Evolutionary conservation across 2,888 invertebrate species (phyloP).

Genomic region (Autographa pulchrina): DNA sequence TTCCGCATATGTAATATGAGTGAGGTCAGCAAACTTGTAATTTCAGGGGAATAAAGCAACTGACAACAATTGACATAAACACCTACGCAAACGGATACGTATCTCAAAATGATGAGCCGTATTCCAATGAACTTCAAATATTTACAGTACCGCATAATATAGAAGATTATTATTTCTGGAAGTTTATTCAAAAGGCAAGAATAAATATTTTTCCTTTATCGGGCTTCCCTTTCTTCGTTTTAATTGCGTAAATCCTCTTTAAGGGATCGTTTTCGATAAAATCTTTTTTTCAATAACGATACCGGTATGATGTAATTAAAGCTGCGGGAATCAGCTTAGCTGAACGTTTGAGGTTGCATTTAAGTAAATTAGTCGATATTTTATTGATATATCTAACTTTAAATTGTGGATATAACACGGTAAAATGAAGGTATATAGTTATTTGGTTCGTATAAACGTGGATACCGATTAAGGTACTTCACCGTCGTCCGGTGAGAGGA

Average conservation of each 20-base stretch:
- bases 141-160: slow-evolving; percentile 38
- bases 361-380: slow-evolving; percentile 40
- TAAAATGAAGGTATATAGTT: neutral
- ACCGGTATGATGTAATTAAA: slow-evolving; percentile 74
- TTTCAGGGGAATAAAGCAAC: neutral
- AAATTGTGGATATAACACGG: neutral
- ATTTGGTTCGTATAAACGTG: neutral
- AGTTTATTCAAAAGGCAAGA: slow-evolving; percentile 72
- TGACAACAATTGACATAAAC: neutral
- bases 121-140: slow-evolving; percentile 25
- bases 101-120: slow-evolving; percentile 19
- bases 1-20: neutral
- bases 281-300: slow-evolving; percentile 72
- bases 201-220: slow-evolving; percentile 73
- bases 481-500: neutral
- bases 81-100: neutral
- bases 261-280: slow-evolving; percentile 74
- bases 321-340: slow-evolving; percentile 73
- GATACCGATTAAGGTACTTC: neutral
- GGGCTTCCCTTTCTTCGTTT: slow-evolving; percentile 71
- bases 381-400: neutral
- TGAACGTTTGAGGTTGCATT: slow-evolving; percentile 65
- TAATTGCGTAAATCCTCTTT: slow-evolving; percentile 86
- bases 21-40: neutral
- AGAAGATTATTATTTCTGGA: slow-evolving; percentile 57